phyloP scores from a whole-genome alignment of 2,888 invertebrate species.

The Dusona sp. region DNA sequence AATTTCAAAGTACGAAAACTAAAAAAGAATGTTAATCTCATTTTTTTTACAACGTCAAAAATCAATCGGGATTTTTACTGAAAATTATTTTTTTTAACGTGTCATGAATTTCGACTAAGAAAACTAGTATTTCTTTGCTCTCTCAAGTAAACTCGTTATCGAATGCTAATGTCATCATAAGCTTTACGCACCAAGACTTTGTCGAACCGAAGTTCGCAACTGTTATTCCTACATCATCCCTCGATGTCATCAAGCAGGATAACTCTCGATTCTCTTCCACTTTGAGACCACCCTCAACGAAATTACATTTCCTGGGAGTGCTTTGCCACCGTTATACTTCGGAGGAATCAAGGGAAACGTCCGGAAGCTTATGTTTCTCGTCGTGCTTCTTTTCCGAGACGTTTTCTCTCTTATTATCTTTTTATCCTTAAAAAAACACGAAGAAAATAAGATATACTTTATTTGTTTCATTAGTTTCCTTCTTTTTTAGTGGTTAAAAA shows the following conservation, averaged over 20 bases:
- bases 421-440: not conserved
- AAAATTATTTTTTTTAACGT: not conserved
- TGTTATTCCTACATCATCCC: not conserved
- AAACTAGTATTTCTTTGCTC: not conserved
- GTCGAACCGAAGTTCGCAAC: conserved; percentile 1
- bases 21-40: not conserved
- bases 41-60: too few species aligned
- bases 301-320: conserved; percentile 41
- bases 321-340: not conserved
- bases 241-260: not conserved
- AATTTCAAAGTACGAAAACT: conserved; percentile 89
- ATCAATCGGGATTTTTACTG: too few species aligned
- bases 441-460: not conserved
- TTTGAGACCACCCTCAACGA: conserved; percentile 23
- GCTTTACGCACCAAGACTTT: not conserved
- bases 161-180: conserved; percentile 51
- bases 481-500: not conserved
- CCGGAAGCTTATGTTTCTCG: not conserved
- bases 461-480: not conserved
- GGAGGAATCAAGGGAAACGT: not conserved
- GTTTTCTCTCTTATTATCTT: not conserved
- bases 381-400: not conserved
- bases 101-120: not conserved
- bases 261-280: conserved; percentile 11
- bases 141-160: conserved; percentile 48